These are phyloP conservation scores for Hymenochirus boettgeri DNA, from an alignment of 2,113 vertebrate species.

Conservation along the genomic window DNA sequence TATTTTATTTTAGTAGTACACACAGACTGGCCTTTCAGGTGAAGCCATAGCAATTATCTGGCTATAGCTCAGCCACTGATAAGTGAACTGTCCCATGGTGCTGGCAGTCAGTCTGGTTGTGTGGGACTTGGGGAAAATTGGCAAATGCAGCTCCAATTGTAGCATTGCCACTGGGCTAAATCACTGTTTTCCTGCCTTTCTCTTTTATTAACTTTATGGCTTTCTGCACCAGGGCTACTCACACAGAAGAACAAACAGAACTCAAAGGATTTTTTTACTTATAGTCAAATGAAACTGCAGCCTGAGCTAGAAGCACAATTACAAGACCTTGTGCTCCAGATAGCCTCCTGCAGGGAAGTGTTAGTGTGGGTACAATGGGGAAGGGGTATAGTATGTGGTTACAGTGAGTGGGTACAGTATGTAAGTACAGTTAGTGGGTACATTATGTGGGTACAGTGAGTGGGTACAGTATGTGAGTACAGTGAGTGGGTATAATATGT, in stretches of 20 bases:
- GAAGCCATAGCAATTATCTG: not conserved
- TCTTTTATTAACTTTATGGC: no score
- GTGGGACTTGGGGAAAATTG: no score
- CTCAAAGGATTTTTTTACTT: constrained; percentile 21
- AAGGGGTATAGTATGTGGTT: no score
- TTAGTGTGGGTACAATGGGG: constrained; percentile 53
- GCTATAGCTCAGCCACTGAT: not conserved
- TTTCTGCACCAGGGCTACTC: not conserved
- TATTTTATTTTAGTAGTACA: not conserved
- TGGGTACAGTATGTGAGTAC: no score
- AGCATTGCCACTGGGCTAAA: not conserved
- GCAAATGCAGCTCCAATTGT: no score
- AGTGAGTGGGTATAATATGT: no score
- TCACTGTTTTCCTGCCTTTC: not conserved
- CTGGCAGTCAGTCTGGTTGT: no score
- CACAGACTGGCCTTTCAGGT: not conserved
- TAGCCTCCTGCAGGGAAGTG: constrained; percentile 59
- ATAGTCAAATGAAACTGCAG: constrained; percentile 38
- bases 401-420: no score
- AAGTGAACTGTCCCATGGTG: not conserved
- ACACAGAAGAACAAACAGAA: constrained; percentile 16
- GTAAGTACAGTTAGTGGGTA: no score
- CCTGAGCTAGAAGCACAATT: constrained; percentile 62
- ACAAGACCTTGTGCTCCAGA: constrained; percentile 58
- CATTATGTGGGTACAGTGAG: no score